Evolutionary conservation across 2,797 vertebrate genomes (phyloP).

Genomic region (Phoeniculus purpureus): DNA sequence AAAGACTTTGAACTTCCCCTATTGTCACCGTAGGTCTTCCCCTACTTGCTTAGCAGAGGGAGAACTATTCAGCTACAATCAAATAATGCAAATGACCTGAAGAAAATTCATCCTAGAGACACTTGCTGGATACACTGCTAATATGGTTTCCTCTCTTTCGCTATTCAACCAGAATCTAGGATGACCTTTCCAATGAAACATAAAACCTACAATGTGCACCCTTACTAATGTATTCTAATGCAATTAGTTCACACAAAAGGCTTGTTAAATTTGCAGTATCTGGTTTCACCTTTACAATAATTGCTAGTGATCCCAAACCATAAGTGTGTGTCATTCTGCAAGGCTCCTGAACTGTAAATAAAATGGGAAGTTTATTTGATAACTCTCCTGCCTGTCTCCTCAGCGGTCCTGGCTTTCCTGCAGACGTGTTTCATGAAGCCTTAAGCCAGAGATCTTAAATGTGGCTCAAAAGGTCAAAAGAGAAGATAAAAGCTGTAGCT

Average conservation of each 20-base stretch:
- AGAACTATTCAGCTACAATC: conserved; percentile 74
- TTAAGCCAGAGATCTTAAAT: not conserved
- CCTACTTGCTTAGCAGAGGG: conserved; percentile 71
- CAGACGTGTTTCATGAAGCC: not conserved
- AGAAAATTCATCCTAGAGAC: conserved; percentile 75
- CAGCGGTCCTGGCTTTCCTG: not conserved
- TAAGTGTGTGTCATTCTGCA: conserved; percentile 61
- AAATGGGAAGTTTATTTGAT: conserved; percentile 60
- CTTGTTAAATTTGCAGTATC: conserved; percentile 90
- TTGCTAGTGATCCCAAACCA: conserved; percentile 72
- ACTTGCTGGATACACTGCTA: conserved; percentile 73
- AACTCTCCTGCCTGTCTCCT: conserved; percentile 11
- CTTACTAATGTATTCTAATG: conserved; percentile 92
- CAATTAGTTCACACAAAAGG: conserved; percentile 94
- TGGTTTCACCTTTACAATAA: conserved; percentile 78
- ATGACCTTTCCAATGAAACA: conserved; percentile 89
- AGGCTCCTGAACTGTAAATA: conserved; percentile 64
- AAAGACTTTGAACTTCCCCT: conserved; percentile 74
- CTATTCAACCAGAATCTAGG: conserved; percentile 83
- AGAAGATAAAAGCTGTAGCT: not conserved
- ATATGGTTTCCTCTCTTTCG: conserved; percentile 84
- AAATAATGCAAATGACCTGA: conserved; percentile 79
- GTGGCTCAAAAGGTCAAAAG: not conserved
- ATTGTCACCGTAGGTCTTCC: conserved; percentile 72
- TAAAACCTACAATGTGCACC: conserved; percentile 88